A percentile compares a stretch with the other conserved stretches of the same genome.
phyloP scores from a whole-genome alignment of 2,113 vertebrate genomes.

The Macroglossus sobrinus region DNA sequence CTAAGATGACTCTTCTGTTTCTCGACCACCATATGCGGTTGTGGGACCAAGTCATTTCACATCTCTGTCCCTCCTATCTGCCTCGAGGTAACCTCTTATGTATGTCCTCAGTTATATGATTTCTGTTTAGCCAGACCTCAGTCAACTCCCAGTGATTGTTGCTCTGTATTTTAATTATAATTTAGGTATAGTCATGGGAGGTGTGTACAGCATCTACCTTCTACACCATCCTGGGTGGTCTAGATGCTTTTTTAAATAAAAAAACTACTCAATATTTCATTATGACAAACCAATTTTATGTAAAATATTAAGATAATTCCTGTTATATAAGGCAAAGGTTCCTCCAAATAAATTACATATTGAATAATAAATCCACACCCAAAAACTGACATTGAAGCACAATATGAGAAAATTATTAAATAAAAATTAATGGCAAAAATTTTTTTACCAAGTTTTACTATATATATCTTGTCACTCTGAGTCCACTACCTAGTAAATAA shows the following conservation, averaged over 20 bases:
- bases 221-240: too few species aligned
- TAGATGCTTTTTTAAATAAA: background rate
- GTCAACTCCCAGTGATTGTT: too few species aligned
- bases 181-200: too few species aligned
- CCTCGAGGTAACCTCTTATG: too few species aligned
- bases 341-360: background rate
- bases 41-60: too few species aligned
- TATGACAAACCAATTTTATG: background rate
- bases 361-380: background rate
- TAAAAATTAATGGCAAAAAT: conserved; percentile 7
- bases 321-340: background rate
- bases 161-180: too few species aligned
- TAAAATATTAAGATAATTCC: background rate
- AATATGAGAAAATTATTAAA: background rate
- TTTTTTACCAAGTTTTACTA: background rate
- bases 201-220: too few species aligned
- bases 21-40: too few species aligned
- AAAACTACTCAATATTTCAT: background rate
- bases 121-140: too few species aligned
- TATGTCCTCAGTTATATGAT: too few species aligned
- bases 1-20: too few species aligned
- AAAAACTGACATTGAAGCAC: background rate
- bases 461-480: background rate
- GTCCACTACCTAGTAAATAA: background rate
- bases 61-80: too few species aligned